Base-by-base conservation (phyloP, 2,113 vertebrate genomes). In the Bombycilla garrulus region DNA sequence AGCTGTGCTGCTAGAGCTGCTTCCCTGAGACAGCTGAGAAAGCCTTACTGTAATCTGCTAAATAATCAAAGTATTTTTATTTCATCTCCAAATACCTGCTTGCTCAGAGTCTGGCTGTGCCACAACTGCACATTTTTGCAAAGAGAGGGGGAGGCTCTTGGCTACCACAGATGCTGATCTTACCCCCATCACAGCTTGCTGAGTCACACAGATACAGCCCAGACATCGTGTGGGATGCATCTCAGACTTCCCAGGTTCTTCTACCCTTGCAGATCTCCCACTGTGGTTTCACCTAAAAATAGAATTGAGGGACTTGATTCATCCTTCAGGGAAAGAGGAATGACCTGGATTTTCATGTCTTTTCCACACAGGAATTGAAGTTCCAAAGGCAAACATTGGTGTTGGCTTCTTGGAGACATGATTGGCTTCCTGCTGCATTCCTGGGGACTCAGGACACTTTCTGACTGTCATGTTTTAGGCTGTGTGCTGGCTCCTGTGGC, bases 51-150 rank as follows among this genome's bases (percentile, higher is more conserved):
- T 90, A 80, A 62, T 87, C 85, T 71, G 61, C 73, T 96, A 88
- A 93, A 94, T 95, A 93, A 90, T 90, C 81, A 66, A 95, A 89
- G 33, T 57, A 53, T 92, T 96, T 94, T 86, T 87, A 69, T 93
- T 93, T 95, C 35, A 88, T 57, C 62, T 90, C 57, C 0, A 1
- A 38, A 77, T 48, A 57, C 7, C 38, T 50, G 73, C 36, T 85
- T 57, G n/a, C 50, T 92, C 69, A 45, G 48, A 92, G n/a, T 35
- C 54, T 91, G 70, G 16, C 62, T 73, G 53, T 51, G 71, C 69
- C 70, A 48, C 74, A 96, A 38, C 72, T 83, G 84, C 71, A 72
- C 29, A 65, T 87, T 95, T 97, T 96, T 95, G 57, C 56, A 92
- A 79, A 57, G 44, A 4, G 19, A 80, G 51, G 72, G 60, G 38